Evolutionary conservation across 37 sponge, comb jelly and placozoan genomes (phyloP), one percentile per base, ranked within the genome.

Genomic region (Cliona cf. orientalis): DNA sequence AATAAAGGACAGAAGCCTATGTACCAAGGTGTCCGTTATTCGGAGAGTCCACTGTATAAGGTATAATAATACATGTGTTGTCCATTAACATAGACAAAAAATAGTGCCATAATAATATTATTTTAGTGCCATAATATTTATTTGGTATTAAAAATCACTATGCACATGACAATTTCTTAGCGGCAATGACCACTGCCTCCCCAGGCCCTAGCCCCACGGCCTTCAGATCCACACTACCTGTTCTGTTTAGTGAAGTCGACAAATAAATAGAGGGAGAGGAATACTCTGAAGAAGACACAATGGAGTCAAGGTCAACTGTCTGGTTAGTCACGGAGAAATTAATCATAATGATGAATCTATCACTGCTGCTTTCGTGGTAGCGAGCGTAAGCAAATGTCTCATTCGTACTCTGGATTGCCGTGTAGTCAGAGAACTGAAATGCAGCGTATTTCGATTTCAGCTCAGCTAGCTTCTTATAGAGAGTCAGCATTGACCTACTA

Each of bases 321-420:
- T 59, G 57, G 2, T 34, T 36, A 0, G 74, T 28, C 11, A 53
- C 34, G 25, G 71, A 60, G 66, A 93, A 93, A 58, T 93, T 93
- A 5, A 93, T 76, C 37, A 89, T 72, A 1, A 93, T 79, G 0
- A 85, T 31, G 59, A 49, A 76, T 39, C 81, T 44, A 19, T 79
- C 44, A 19, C 42, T 49, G 56, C 42, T 55, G 26, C 53, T 68
- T 6, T 70, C 58, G 57, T 72, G 57, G 49, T 73, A 85, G 3
- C 96, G 86, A 17, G 55, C 69, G 68, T 71, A 95, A 7, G 75
- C 90, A 46, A 79, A 71, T 26, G 82, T 33, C 5, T 87, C 77
- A 3, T 64, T 64, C 1, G 76, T 69, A 37, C 88, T 79, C 58
- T 43, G 21, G 39, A 87, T 36, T 2, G 17, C 23, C 0, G 46